Base-by-base conservation (phyloP, 2,888 invertebrate genomes). In the Drosophila kanekoi region DNA sequence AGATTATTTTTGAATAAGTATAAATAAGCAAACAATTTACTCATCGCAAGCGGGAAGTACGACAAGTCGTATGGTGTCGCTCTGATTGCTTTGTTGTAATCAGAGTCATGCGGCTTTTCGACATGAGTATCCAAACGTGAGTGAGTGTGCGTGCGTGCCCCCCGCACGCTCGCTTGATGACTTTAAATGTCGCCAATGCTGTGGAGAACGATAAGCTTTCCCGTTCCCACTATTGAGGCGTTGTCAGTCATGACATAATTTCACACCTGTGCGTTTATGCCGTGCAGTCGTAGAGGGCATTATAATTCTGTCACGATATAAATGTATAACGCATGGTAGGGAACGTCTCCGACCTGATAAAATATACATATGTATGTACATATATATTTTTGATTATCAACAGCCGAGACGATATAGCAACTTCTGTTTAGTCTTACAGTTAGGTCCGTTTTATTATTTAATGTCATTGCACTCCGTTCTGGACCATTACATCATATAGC, bases 21-120 rank as follows among this genome's bases (percentile, higher is more conserved):
- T n/a, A 64, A 64, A 40, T 33, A 51, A 37, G 37, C 37, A 59
- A 43, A 54, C 10, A 32, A 60, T 53, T 41, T 32, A 33, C 32
- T 13, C 40, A 14, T 23, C 8, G n/a, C 3, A 8, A 45, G 10
- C 18, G 41, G n/a, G 53, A 51, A 56, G 52, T 51, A 23, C 52
- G 58, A 33, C 41, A 16, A 41, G 44, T 37, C 47, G 10, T 28
- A 41, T 51, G 47, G 28, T 37, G 44, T 44, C 60, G 64, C 58
- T 54, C 47, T 43, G 56, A 54, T 66, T 37, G 41, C 41, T 38
- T 65, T 53, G n/a, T 56, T 81, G 67, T 71, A 68, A 80, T 81
- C 78, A 81, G 69, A 78, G 71, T 87, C 87, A 87, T 83, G 68
- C 77, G 83, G 62, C 61, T 53, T 81, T 59, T 65, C 37, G 56